Base-by-base conservation (phyloP, 1,140 invertebrate species). In the Eciton burchellii region DNA sequence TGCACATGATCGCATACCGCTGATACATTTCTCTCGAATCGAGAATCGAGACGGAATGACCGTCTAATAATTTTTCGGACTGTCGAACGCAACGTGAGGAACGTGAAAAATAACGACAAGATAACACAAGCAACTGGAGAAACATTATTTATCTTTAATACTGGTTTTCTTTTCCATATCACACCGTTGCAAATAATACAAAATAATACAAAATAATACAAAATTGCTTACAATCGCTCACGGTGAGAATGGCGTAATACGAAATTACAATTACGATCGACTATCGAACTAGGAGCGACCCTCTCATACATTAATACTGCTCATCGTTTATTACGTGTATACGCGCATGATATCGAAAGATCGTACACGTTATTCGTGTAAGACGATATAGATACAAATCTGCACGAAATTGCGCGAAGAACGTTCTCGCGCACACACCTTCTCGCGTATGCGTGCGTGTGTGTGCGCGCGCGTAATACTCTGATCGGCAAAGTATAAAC, bases 261-360 rank as follows among this genome's bases (percentile, higher is more conserved):
- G 19, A 3, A 65, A 47, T 49, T 63, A 49, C 72, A 74, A 26
- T 8, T 60, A 26, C 43, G 54, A 4, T 76, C 19, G 19, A 63
- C 35, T n/a, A 35, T 43, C 35, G 24, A 63, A 21, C 35, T 49
- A 57, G 49, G 35, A n/a, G 35, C 26, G 26, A 4, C 21, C 49
- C 65, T 76, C 19, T n/a, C n/a, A n/a, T 19, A 63, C 3, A 63
- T 41, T 76, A 76, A 76, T 65, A 76, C 59, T 74, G 72, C 47
- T 77, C 11, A n/a, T 68, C 19, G 56, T 35, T 70, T 70, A 70
- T 68, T 43, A 24, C 8, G 16, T 47, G 16, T 14, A 19, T 11
- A 49, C 16, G 19, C 3, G 9, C 29, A 29, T 60, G n/a, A 49
- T n/a, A n/a, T n/a, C n/a, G n/a, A 65, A 76, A 52, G 5, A 26